These are phyloP conservation scores for Eublepharis macularius DNA, from an alignment of 2,113 vertebrate genomes.

Conservation along the genomic window DNA sequence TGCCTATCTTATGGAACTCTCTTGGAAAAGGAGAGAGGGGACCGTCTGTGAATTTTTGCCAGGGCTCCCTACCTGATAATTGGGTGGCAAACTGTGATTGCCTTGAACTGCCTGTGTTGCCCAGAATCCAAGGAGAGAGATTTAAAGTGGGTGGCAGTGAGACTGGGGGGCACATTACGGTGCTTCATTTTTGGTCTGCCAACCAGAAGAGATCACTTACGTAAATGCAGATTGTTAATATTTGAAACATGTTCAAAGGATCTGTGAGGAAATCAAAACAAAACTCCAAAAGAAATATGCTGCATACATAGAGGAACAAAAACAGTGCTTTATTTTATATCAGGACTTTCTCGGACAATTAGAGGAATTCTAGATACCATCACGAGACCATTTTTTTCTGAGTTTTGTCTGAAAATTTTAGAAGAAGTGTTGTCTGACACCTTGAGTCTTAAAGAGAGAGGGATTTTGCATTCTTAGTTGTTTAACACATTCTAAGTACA, in stretches of 20 bases:
- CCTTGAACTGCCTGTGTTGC: no score
- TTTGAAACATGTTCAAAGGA: conserved; percentile 48
- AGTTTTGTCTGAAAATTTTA: conserved; percentile 33
- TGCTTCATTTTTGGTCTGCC: conserved; percentile 50
- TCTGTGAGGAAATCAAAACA: conserved; percentile 44
- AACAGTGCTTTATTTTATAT: conserved; percentile 5
- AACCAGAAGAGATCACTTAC: conserved; percentile 38
- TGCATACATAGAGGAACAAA: conserved; percentile 18
- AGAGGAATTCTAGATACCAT: neutral
- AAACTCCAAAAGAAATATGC: conserved; percentile 37
- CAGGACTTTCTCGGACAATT: neutral
- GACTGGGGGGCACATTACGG: no score
- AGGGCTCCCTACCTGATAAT: no score
- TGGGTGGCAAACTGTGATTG: no score
- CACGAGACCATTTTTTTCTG: conserved; percentile 20
- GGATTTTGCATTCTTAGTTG: conserved; percentile 11
- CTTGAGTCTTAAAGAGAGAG: neutral
- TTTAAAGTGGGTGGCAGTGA: no score
- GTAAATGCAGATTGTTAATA: conserved; percentile 51
- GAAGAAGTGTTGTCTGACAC: conserved; percentile 6
- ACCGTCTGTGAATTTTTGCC: no score
- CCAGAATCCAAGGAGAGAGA: no score
- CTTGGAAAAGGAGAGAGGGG: no score
- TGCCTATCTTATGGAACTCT: no score
- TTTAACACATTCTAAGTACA: neutral